phyloP scores from a whole-genome alignment of 2,113 vertebrate species.

The Eurystomus gularis region DNA sequence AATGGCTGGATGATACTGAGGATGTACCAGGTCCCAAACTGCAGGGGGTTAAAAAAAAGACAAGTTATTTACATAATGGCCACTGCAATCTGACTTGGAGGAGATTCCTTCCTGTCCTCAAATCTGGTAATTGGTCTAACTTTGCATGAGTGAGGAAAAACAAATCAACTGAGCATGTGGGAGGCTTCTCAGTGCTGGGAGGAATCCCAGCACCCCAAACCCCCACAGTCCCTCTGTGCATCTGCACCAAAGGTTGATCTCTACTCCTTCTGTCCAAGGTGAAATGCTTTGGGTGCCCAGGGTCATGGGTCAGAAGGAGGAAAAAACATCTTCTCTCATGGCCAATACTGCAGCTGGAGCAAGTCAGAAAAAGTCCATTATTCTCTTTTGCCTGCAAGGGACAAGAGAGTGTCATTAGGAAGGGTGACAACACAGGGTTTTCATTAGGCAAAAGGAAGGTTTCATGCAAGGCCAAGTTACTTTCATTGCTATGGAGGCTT shows the following conservation, averaged over 20 bases:
- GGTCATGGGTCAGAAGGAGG: neutral
- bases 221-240: neutral
- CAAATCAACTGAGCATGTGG: neutral
- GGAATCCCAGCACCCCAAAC: neutral
- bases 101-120: conserved; percentile 7
- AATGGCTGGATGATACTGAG: neutral
- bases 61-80: neutral
- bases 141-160: neutral
- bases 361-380: conserved; percentile 2
- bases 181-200: neutral
- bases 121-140: neutral
- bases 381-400: conserved; percentile 8
- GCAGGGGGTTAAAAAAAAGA: too few relatives aligned
- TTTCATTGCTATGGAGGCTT: conserved; percentile 60
- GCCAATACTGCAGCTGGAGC: neutral
- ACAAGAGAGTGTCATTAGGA: neutral
- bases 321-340: neutral
- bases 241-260: neutral
- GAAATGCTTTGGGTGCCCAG: neutral
- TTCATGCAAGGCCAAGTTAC: conserved; percentile 45
- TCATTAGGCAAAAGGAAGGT: conserved; percentile 39
- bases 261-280: neutral
- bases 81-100: neutral
- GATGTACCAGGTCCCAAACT: neutral
- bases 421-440: conserved; percentile 51